Evolutionary conservation across 2,888 invertebrate species (phyloP), one percentile per base, ranked within the genome.

Genomic region (Drosophila leonis): DNA sequence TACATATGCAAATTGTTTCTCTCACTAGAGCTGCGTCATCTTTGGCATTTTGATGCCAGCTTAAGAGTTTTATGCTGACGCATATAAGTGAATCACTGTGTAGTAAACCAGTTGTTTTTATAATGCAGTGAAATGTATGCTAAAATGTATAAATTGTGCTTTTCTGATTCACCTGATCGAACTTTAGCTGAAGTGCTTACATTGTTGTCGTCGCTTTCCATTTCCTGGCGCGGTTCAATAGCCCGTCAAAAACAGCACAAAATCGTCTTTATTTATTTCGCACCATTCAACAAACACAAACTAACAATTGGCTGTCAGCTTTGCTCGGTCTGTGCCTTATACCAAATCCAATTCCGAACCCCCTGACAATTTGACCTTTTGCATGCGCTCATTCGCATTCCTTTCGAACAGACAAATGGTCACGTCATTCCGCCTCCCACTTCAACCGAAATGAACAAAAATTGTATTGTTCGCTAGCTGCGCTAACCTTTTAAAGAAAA

Each of bases 111-210:
- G 12, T 42, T 33, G 48, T 33, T 46, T 42, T 15, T 46, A 15
- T 15, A 24, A 35, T 33, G n/a, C 63, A 60, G 52, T 46, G 63
- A 15, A 9, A 8, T 9, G 15, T 46, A 27, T n/a, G 52, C 52
- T 52, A 33, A 78, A 87, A 89, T 87, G 72, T 65, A 72, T 76
- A 70, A 75, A 65, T 67, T 63, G 61, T 72, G 84, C 75, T 83
- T 24, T 65, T 65, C 68, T 60, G 83, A 76, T 51, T 74, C 72
- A 75, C 74, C 76, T 76, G 71, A 59, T 37, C 56, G 51, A 52
- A 20, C 73, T 44, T 60, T 20, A 20, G 24, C 42, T 52, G 20
- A 24, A 46, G 39, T 49, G 33, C 37, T 42, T 41, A 35, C 27
- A 31, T 61, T 68, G 51, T 61, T 33, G n/a, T 15, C 18, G 49